Evolutionary conservation across 2,888 invertebrate species (phyloP).

Genomic region (Trachelus iudaicus): DNA sequence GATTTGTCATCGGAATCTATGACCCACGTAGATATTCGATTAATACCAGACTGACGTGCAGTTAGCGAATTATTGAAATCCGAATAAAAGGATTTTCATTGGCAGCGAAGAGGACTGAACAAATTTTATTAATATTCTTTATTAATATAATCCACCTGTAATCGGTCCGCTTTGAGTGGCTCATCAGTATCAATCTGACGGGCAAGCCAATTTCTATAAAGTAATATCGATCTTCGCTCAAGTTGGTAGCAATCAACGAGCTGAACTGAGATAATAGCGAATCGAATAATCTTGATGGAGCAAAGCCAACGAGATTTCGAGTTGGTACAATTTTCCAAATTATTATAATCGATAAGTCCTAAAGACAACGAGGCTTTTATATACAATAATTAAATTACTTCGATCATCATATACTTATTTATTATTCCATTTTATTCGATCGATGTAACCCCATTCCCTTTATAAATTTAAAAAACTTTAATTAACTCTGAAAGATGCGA

Average conservation of each 20-base stretch:
- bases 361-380: too few relatives aligned
- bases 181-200: neutral
- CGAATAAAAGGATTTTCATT: neutral
- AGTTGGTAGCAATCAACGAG: neutral
- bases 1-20: neutral
- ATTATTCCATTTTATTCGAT: too few relatives aligned
- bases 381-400: too few relatives aligned
- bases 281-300: too few relatives aligned
- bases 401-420: too few relatives aligned
- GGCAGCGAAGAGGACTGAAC: neutral
- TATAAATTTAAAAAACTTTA: too few relatives aligned
- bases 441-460: too few relatives aligned
- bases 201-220: neutral
- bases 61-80: neutral
- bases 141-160: neutral
- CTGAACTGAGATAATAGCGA: neutral
- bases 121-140: neutral
- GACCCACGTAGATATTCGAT: neutral
- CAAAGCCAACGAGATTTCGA: too few relatives aligned
- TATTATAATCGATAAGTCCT: too few relatives aligned
- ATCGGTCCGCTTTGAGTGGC: neutral
- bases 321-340: too few relatives aligned
- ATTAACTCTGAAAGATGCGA: too few relatives aligned
- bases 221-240: neutral
- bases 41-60: neutral